Conservation (phyloP, 92 coral and sea anemone species). For the Porites lobata region DNA sequence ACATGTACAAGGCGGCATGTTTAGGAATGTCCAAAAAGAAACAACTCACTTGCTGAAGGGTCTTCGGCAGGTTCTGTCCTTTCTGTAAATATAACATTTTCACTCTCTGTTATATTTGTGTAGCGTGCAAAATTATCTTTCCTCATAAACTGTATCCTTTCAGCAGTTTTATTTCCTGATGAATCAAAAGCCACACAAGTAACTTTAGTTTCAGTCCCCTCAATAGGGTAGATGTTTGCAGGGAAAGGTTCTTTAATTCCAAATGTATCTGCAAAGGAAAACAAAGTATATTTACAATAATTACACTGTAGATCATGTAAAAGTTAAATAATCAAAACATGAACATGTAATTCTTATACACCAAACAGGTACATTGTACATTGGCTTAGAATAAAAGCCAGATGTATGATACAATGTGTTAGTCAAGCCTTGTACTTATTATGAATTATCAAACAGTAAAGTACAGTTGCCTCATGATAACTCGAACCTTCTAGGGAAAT, state of each 20-base stretch:
- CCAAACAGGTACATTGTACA: too few species aligned
- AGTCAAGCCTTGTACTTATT: too few species aligned
- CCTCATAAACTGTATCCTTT: conserved; percentile 31
- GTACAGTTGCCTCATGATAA: too few species aligned
- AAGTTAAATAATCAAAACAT: too few species aligned
- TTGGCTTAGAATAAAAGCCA: too few species aligned
- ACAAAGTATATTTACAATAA: not conserved
- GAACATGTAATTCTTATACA: too few species aligned
- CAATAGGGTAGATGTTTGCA: conserved; percentile 48
- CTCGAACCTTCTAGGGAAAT: too few species aligned
- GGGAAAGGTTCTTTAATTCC: conserved; percentile 43
- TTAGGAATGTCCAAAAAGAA: too few species aligned
- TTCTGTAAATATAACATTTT: conserved; percentile 12
- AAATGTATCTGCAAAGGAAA: conserved; percentile 21
- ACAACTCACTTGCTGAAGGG: not conserved
- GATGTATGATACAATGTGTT: too few species aligned
- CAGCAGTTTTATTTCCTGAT: not conserved
- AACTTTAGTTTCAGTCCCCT: conserved; percentile 27
- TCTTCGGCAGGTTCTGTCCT: not conserved
- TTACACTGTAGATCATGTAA: too few species aligned
- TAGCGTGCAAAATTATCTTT: not conserved
- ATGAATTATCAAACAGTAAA: too few species aligned
- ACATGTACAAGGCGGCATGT: too few species aligned
- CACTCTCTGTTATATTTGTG: not conserved
- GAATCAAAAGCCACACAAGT: conserved; percentile 17